Conservation (phyloP, 2,113 vertebrate species). For the Vidua chalybeata region DNA sequence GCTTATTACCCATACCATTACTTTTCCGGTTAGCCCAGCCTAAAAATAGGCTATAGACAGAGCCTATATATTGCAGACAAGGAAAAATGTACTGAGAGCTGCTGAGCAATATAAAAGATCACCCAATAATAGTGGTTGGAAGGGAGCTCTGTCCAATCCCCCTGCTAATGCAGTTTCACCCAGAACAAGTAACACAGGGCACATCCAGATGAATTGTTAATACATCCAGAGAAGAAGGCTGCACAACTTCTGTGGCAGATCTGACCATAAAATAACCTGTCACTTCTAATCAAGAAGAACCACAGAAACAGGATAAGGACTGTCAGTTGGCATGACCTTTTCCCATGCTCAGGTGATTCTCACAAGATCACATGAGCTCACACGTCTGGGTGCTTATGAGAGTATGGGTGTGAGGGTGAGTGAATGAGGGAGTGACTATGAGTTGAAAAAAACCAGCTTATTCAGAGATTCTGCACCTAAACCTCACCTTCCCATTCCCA, state of each 20-base stretch:
- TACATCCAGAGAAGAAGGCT: neutral
- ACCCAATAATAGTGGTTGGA: neutral
- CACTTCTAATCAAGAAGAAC: neutral
- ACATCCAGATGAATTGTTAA: fast-evolving
- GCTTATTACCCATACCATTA: neutral
- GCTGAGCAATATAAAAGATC: neutral
- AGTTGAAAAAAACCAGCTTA: neutral
- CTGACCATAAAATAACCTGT: neutral
- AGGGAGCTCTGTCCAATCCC: neutral
- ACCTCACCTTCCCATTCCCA: neutral
- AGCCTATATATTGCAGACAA: neutral
- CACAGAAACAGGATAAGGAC: neutral
- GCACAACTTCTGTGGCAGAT: neutral
- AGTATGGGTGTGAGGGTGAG: neutral
- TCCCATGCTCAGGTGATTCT: neutral
- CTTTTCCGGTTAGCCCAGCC: neutral
- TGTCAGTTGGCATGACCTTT: neutral
- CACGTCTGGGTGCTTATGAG: neutral
- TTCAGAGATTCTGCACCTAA: neutral
- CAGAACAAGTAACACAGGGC: neutral
- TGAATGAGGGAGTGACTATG: neutral
- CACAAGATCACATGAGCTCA: neutral
- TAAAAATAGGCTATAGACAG: neutral
- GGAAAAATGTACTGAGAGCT: neutral
- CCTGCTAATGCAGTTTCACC: neutral